Conservation (phyloP, 2,113 vertebrate genomes). For the Bostrychus sinensis region DNA sequence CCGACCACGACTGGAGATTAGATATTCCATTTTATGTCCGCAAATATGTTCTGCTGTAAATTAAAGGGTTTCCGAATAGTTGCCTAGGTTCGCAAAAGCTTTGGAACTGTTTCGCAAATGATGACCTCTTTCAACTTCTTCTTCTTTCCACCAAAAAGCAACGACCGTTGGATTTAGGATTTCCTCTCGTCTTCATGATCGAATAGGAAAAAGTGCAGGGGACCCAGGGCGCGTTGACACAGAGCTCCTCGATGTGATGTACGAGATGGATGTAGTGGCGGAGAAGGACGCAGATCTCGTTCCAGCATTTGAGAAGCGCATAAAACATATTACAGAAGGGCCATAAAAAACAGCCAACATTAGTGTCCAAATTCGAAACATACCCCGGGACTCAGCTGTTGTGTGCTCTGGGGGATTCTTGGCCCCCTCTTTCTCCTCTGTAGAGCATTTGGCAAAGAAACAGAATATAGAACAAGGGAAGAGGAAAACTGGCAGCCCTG, state of each 20-base stretch:
- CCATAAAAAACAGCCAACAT: slow-evolving; percentile 53
- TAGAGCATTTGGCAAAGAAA: slow-evolving; percentile 47
- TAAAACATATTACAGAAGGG: slow-evolving; percentile 65
- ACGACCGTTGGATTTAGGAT: slow-evolving; percentile 23
- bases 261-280: slow-evolving; percentile 46
- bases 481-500: slow-evolving; percentile 38
- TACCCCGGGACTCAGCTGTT: slow-evolving; percentile 69
- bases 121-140: slow-evolving; percentile 29
- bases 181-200: slow-evolving; percentile 20
- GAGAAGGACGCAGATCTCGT: slow-evolving; percentile 18
- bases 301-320: slow-evolving; percentile 59
- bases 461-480: slow-evolving; percentile 51
- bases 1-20: slow-evolving; percentile 50
- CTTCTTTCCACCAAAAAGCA: not conserved
- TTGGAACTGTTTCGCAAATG: slow-evolving; percentile 26
- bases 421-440: slow-evolving; percentile 23
- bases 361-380: slow-evolving; percentile 73
- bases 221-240: slow-evolving; percentile 56
- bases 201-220: slow-evolving; percentile 37
- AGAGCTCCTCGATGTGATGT: slow-evolving; percentile 56
- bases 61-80: slow-evolving; percentile 44
- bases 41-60: slow-evolving; percentile 54
- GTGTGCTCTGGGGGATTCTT: slow-evolving; percentile 43
- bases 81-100: slow-evolving; percentile 49
- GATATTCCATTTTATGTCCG: slow-evolving; percentile 55